A percentile compares a stretch with the other conserved stretches of the same genome.
phyloP scores from a whole-genome alignment of 2,113 vertebrate genomes.

The Pagrus major region DNA sequence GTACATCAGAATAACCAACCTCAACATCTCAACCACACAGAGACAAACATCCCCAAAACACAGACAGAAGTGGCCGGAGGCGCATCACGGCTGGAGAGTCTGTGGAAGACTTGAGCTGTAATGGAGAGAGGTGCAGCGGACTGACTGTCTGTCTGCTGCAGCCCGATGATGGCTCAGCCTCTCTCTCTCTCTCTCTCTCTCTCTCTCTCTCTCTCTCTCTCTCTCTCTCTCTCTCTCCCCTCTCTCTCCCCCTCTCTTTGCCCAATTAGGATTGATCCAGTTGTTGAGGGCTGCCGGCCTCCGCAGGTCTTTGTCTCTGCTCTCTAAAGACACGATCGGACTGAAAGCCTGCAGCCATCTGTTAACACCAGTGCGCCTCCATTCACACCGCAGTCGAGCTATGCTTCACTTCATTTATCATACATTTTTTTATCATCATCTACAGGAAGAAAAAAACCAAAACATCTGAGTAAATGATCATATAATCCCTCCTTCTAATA shows the following conservation, averaged over 20 bases:
- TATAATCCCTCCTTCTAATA: no score
- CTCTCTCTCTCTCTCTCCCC: slow-evolving; percentile 25
- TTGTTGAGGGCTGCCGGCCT: slow-evolving; percentile 36
- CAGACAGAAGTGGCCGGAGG: slow-evolving; percentile 3
- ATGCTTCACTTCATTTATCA: background rate
- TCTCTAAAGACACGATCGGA: slow-evolving; percentile 38
- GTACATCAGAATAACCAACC: slow-evolving; percentile 3
- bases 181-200: slow-evolving; percentile 28
- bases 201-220: slow-evolving; percentile 28
- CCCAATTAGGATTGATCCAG: slow-evolving; percentile 53
- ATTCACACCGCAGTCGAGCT: background rate
- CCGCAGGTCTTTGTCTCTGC: slow-evolving; percentile 41
- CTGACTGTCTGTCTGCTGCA: no score
- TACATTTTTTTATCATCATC: background rate
- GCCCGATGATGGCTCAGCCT: background rate
- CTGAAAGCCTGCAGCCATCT: slow-evolving; percentile 60
- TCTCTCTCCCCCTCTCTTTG: slow-evolving; percentile 19
- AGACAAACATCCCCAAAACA: background rate
- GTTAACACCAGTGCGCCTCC: slow-evolving; percentile 40
- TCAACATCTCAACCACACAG: slow-evolving; percentile 65
- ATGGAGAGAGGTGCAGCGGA: no score
- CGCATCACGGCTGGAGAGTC: slow-evolving; percentile 64
- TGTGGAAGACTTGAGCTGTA: no score
- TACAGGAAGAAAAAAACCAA: background rate
- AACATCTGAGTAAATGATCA: background rate